These are phyloP conservation scores for Cyanistes caeruleus DNA, from an alignment of 2,113 vertebrate genomes.

Conservation along the genomic window DNA sequence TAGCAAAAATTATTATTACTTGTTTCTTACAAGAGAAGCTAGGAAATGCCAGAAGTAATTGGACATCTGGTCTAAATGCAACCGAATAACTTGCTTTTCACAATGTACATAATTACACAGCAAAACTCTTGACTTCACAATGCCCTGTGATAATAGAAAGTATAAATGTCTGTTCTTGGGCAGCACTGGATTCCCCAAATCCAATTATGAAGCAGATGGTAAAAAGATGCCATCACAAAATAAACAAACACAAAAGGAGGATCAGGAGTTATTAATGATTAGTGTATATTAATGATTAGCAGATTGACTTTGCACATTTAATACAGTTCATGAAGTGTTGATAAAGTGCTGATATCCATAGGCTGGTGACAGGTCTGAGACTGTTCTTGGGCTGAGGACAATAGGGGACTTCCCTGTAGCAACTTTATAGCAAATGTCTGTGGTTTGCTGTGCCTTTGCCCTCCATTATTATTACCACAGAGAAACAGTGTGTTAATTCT, in stretches of 20 bases:
- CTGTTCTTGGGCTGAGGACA: not conserved
- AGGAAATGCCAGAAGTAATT: not conserved
- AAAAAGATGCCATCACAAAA: not conserved
- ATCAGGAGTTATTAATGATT: not conserved
- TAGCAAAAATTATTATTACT: not conserved
- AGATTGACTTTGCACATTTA: not conserved
- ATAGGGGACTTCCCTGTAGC: not conserved
- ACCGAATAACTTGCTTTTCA: slow-evolving; percentile 22
- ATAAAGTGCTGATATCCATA: not conserved
- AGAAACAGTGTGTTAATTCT: not conserved
- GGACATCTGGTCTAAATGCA: not conserved
- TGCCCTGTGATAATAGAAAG: not conserved
- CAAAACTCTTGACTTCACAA: slow-evolving; percentile 6
- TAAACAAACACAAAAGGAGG: not conserved
- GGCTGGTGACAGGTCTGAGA: not conserved
- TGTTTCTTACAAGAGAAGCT: not conserved
- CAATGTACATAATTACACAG: slow-evolving; percentile 16
- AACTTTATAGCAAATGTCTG: not conserved
- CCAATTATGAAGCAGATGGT: not conserved
- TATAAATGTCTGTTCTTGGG: not conserved
- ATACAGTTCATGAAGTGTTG: not conserved
- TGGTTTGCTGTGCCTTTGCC: not conserved
- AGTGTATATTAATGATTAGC: not conserved
- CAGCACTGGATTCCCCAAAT: not conserved
- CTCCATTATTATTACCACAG: not conserved